Conservation (phyloP, 2,888 invertebrate genomes). For the Mystacides longicornis region DNA sequence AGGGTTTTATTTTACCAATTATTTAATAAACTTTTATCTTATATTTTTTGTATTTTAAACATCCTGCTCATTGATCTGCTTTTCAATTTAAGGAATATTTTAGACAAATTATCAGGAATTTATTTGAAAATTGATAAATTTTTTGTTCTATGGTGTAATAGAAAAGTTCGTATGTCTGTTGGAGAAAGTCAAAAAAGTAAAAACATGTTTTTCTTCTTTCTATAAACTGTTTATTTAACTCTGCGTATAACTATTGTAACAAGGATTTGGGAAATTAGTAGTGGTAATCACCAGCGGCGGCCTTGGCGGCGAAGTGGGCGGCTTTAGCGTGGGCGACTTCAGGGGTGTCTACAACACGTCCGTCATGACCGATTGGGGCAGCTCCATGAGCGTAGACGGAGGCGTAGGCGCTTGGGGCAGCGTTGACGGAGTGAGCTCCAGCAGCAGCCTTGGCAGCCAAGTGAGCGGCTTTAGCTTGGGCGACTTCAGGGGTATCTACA, state of each 20-base stretch:
- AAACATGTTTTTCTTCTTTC: too few species aligned
- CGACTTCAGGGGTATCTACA: conserved; percentile 23
- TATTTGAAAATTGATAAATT: too few species aligned
- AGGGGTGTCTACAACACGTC: conserved; percentile 53
- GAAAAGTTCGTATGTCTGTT: too few species aligned
- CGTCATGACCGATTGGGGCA: conserved; percentile 39
- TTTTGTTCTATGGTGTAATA: too few species aligned
- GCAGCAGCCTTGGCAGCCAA: conserved; percentile 19
- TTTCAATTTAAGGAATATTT: too few species aligned
- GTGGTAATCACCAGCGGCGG: conserved; percentile 25
- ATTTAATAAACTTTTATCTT: too few species aligned
- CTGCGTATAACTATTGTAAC: conserved; percentile 1
- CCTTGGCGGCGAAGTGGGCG: conserved; percentile 51
- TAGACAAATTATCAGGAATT: too few species aligned
- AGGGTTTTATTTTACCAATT: too few species aligned
- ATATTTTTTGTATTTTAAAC: too few species aligned
- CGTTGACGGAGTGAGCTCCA: not conserved
- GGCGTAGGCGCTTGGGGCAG: conserved; percentile 1
- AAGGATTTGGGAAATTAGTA: not conserved
- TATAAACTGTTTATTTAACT: too few species aligned
- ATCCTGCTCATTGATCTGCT: too few species aligned
- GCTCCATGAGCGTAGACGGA: conserved; percentile 10
- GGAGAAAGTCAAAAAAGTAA: too few species aligned
- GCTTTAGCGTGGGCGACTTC: conserved; percentile 56
- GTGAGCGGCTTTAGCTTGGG: conserved; percentile 21